Evolutionary conservation across 1,140 invertebrate species (phyloP), one percentile per base, ranked within the genome.

Genomic region (Araneus ventricosus): DNA sequence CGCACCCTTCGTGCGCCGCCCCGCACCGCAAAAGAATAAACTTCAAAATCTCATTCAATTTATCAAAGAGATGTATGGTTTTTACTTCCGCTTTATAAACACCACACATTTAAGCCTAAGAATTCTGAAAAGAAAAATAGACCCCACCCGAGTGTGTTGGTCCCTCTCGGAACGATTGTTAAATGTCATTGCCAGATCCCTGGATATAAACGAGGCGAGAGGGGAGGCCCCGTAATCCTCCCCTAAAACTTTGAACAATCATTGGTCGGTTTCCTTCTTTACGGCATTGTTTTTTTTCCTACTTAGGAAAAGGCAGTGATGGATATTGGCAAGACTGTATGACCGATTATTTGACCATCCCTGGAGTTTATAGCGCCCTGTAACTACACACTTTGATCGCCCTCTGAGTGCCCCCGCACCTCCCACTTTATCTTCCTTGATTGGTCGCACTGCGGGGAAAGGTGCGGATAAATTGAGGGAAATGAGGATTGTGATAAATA

Each of bases 111-210:
- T 90, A 90, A 79, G 67, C 41, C n/a, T n/a, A 30, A 41, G 37
- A 37, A 37, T 67, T 70, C 34, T 37, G 57, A 24, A 80, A 24
- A 57, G 80, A 30, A 20, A 59, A 80, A 90, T 59, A 70, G 61
- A 41, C 87, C 37, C 61, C 87, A 39, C 63, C 61, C 30, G 34
- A 88, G 39, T 27, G 37, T 79, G 59, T 89, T 79, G 39, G 67
- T 22, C 82, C 80, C 90, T 75, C 82, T n/a, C 41, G 30, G 67
- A 92, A 86, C 90, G 90, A 92, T 92, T 92, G 90, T 92, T 92
- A 92, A 92, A 85, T 70, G 90, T 92, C 90, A 86, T 92, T 92
- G 90, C 90, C 90, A 92, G 90, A 92, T 92, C 82, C 90, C 61
- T 52, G 63, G 90, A 92, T 92, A 92, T 92, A 92, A 92, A 92